These are phyloP conservation scores for Rhipidura dahli DNA, from an alignment of 2,113 vertebrate genomes.

Conservation along the genomic window DNA sequence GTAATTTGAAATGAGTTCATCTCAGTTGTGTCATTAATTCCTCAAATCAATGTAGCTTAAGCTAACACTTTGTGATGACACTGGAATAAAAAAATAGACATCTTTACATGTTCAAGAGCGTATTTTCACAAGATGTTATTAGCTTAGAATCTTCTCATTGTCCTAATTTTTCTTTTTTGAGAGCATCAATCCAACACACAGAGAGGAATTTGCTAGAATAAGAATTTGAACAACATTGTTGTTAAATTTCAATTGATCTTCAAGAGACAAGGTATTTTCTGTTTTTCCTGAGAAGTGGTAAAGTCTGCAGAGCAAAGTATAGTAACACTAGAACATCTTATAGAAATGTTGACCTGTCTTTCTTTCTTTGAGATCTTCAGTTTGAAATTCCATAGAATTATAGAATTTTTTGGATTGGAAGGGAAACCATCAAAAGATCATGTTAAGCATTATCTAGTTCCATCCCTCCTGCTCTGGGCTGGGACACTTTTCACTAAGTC, in stretches of 20 bases:
- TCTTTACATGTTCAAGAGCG: neutral
- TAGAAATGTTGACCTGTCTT: neutral
- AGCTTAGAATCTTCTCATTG: neutral
- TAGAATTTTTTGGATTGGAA: neutral
- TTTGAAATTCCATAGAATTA: neutral
- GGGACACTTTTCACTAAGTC: neutral
- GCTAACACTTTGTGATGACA: neutral
- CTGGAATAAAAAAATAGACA: neutral
- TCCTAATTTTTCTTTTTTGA: neutral
- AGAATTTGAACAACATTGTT: neutral
- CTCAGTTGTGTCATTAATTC: conserved; percentile 2
- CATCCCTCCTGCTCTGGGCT: rapidly evolving
- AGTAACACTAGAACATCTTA: neutral
- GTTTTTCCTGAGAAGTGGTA: neutral
- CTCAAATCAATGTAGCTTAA: neutral
- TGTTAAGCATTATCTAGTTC: neutral
- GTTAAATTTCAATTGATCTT: neutral
- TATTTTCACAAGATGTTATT: neutral
- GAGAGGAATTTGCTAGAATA: neutral
- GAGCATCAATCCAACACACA: neutral
- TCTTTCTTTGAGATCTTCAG: neutral
- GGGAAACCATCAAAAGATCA: neutral
- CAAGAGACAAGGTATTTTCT: neutral
- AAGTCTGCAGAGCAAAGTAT: neutral
- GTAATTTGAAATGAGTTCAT: conserved; percentile 30